Evolutionary conservation across 2,113 vertebrate species (phyloP).

Genomic region (Agapornis roseicollis): DNA sequence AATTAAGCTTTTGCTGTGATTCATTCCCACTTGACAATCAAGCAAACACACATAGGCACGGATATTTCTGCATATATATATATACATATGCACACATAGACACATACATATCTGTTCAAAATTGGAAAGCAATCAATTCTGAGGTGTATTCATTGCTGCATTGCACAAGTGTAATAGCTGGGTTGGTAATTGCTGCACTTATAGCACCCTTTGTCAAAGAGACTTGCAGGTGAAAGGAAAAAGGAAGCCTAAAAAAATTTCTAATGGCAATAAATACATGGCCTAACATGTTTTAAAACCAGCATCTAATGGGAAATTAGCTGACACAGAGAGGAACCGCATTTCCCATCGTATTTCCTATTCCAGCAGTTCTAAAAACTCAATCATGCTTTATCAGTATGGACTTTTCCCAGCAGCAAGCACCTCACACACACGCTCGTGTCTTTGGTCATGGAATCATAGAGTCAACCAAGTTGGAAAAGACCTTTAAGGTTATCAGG

Average conservation of each 20-base stretch:
- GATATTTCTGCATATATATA: not conserved
- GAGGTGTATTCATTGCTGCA: conserved; percentile 50
- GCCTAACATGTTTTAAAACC: not conserved
- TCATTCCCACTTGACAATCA: conserved; percentile 69
- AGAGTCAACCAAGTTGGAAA: not conserved
- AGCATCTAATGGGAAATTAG: not conserved
- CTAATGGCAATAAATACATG: not conserved
- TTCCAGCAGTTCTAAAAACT: not conserved
- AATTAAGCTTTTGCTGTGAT: conserved; percentile 36
- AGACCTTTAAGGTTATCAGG: not conserved
- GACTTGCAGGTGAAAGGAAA: conserved; percentile 16
- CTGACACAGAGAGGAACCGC: not conserved
- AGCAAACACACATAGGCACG: conserved; percentile 59
- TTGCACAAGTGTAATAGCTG: conserved; percentile 50
- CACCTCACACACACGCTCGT: fast-evolving
- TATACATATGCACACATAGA: not conserved
- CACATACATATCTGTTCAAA: not conserved
- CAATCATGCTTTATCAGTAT: not conserved
- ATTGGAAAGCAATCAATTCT: conserved; percentile 63
- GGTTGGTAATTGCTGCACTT: conserved; percentile 61
- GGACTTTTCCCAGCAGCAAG: not conserved
- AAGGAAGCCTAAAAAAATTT: not conserved
- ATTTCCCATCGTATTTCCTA: not conserved
- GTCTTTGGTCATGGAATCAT: not conserved
- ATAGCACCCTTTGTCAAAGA: conserved; percentile 51